A percentile compares a stretch with the other conserved stretches of the same genome.
Evolutionary conservation across 2,113 vertebrate genomes (phyloP).

Genomic region (Bos indicus): DNA sequence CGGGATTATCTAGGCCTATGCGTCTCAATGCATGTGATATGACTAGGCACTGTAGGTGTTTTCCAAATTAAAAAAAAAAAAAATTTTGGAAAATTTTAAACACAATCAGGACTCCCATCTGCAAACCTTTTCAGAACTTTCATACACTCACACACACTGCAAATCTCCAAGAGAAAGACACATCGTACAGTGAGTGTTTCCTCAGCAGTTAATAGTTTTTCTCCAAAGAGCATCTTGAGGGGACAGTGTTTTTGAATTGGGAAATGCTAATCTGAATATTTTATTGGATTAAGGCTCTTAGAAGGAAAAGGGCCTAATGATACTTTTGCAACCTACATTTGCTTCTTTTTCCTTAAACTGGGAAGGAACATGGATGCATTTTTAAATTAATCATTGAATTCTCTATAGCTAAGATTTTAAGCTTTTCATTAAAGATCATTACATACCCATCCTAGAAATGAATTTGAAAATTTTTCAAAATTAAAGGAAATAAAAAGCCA

Average conservation of each 20-base stretch:
- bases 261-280: not conserved
- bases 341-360: conserved; percentile 49
- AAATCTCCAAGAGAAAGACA: not conserved
- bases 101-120: not conserved
- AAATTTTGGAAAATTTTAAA: not conserved
- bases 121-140: not conserved
- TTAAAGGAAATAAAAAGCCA: not conserved
- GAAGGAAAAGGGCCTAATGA: not conserved
- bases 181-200: not conserved
- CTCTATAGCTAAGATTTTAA: not conserved
- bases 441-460: not conserved
- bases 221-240: not conserved
- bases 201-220: not conserved
- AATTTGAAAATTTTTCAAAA: not conserved
- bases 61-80: not conserved
- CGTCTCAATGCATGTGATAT: not conserved
- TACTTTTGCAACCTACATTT: not conserved
- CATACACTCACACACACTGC: not conserved
- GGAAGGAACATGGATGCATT: conserved; percentile 51
- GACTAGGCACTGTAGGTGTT: not conserved
- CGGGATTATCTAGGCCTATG: not conserved
- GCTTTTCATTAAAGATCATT: not conserved
- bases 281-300: not conserved
- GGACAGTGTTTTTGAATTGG: not conserved
- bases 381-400: conserved; percentile 8